These are phyloP conservation scores for Acleris emargana DNA, from an alignment of 2,888 invertebrate genomes.

Conservation along the genomic window DNA sequence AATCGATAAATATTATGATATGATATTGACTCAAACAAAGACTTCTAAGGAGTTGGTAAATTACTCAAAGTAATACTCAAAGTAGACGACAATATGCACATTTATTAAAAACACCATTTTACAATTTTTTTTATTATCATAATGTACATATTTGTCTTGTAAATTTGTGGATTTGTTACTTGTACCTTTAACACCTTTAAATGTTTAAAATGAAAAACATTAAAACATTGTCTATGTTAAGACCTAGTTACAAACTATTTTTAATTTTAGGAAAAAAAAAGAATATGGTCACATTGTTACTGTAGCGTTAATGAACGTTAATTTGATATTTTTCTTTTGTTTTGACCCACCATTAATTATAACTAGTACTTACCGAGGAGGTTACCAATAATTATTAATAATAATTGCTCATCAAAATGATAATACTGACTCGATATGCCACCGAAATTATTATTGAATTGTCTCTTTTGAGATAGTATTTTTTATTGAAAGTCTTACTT, in stretches of 20 bases:
- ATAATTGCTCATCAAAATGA: constrained; percentile 1
- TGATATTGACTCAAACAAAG: not conserved
- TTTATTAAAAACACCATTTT: not conserved
- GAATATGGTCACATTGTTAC: not conserved
- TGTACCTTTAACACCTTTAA: not conserved
- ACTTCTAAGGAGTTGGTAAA: not conserved
- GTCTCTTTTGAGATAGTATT: not conserved
- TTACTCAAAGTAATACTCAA: constrained; percentile 27
- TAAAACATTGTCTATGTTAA: not conserved
- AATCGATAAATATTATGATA: not conserved
- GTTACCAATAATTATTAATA: constrained; percentile 22
- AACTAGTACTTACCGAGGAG: constrained; percentile 26
- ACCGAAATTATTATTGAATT: not conserved
- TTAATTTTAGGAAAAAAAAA: not conserved
- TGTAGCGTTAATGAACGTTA: not conserved
- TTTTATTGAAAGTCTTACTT: too few relatives aligned
- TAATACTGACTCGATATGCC: constrained; percentile 9
- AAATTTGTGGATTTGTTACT: constrained; percentile 15
- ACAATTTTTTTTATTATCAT: not conserved
- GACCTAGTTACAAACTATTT: not conserved
- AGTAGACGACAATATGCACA: not conserved
- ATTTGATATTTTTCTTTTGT: not conserved
- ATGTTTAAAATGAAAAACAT: not conserved
- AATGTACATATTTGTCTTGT: constrained; percentile 25
- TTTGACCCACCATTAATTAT: constrained; percentile 29